Base-by-base conservation (phyloP, 2,113 vertebrate species). In the Setophaga coronata region DNA sequence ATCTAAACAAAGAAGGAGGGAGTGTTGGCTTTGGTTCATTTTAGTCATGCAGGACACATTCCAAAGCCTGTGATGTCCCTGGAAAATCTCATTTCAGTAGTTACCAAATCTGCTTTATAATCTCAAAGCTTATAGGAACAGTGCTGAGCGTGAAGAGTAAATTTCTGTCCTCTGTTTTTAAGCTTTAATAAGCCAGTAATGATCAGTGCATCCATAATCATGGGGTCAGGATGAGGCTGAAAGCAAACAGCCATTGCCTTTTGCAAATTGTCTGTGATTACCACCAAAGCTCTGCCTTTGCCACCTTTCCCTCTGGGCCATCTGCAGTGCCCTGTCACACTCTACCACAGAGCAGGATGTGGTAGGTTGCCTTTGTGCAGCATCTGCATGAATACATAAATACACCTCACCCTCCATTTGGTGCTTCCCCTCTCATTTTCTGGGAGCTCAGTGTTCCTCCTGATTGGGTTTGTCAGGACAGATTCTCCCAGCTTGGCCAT, bases 111-210 rank as follows among this genome's bases (percentile, higher is more conserved):
- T 78, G 47, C 53, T 64, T 19, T 69, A 1, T 65, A 88, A 86
- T 80, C 82, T 38, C 47, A 70, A 83, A 83, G 57, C 65, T 89
- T 34, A 10, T 6, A 48, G 40, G 77, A 89, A 24, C 50, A 43
- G 51, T 33, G 42, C 43, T 23, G 71, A 60, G 40, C 54, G 53
- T 43, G 62, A 85, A 88, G 29, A 84, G 24, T 23, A 47, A 78
- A 83, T 94, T 67, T 93, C 93, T 95, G 62, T 56, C 50, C 40
- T 95, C 56, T 92, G 76, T 85, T 95, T 78, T 87, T 45, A 54
- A 47, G 64, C 50, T 58, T 67, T 93, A 88, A 71, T 81, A 89
- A 95, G 83, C 72, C 83, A 90, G 64, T 81, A 90, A 86, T n/a
- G 47, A 73, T 89, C 82, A 78, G 45, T 67, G 62, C 51, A 74